Percentiles rank a stretch among this genome's conserved stretches.
These are phyloP conservation scores for Eubasilissa splendida DNA, from an alignment of 2,888 invertebrate species.

Conservation along the genomic window DNA sequence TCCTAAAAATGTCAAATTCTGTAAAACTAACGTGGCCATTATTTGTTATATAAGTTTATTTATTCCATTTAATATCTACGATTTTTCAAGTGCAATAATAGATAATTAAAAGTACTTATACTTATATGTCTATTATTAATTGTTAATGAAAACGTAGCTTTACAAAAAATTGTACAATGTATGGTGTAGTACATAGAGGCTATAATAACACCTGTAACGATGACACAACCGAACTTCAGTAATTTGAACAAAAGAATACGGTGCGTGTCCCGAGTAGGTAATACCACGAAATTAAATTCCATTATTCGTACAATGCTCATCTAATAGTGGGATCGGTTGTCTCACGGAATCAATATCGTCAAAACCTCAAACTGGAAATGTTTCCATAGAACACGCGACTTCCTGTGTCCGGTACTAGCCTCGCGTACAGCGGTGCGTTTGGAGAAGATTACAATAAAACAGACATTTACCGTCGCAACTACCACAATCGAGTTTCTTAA, in stretches of 20 bases:
- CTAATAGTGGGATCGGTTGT: constrained; percentile 34
- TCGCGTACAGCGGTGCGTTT: no score
- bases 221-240: neutral
- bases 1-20: no score
- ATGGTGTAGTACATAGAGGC: no score
- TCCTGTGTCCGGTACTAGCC: neutral
- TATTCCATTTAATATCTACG: no score
- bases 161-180: no score
- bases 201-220: no score
- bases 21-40: no score
- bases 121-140: no score
- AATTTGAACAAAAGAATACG: constrained; percentile 2
- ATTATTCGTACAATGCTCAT: constrained; percentile 21
- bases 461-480: constrained; percentile 43
- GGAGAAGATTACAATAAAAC: constrained; percentile 47
- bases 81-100: no score
- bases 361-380: constrained; percentile 39
- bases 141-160: no score
- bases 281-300: constrained; percentile 18
- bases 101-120: no score
- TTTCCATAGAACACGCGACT: constrained; percentile 35
- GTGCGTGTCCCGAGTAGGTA: neutral
- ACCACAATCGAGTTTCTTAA: constrained; percentile 55
- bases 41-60: no score
- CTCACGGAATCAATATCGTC: constrained; percentile 43